Percentiles rank a stretch among this genome's conserved stretches.
Evolutionary conservation across 2,797 vertebrate genomes (phyloP).

Genomic region (Hydrophis major): DNA sequence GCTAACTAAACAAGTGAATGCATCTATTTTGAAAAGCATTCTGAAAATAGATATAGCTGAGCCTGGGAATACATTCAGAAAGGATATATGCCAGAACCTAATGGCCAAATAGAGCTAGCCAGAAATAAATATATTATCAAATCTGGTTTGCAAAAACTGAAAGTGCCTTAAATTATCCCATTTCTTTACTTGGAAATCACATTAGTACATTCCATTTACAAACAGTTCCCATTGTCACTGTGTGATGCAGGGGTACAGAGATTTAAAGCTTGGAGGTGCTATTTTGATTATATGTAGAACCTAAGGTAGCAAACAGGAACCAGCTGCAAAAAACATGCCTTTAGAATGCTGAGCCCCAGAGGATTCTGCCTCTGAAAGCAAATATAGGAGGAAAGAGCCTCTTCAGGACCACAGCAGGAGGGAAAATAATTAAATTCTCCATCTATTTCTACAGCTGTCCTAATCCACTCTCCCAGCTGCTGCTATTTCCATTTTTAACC

Average conservation of each 20-base stretch:
- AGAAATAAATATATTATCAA: background rate
- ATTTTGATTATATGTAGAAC: background rate
- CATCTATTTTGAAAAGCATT: constrained; percentile 11
- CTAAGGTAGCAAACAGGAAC: background rate
- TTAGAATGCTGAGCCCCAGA: background rate
- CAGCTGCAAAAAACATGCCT: background rate
- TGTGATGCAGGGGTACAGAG: background rate
- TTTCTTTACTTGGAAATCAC: background rate
- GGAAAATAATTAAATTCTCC: background rate
- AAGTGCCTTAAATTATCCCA: background rate
- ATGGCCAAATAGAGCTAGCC: background rate
- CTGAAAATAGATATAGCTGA: constrained; percentile 20
- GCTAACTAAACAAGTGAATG: constrained; percentile 19
- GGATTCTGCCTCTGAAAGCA: background rate
- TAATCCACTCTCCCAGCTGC: background rate
- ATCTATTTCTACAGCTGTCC: background rate
- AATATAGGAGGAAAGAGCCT: background rate
- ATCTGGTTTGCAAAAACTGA: background rate
- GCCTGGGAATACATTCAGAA: background rate
- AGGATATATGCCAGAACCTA: background rate
- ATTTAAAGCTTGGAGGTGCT: background rate
- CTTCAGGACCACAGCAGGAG: background rate
- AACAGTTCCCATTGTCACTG: background rate
- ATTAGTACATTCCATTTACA: background rate
- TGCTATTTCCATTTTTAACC: background rate